Evolutionary conservation across 1,140 invertebrate genomes (phyloP), one percentile per base, ranked within the genome.

Genomic region (Trichonephila inaurata): DNA sequence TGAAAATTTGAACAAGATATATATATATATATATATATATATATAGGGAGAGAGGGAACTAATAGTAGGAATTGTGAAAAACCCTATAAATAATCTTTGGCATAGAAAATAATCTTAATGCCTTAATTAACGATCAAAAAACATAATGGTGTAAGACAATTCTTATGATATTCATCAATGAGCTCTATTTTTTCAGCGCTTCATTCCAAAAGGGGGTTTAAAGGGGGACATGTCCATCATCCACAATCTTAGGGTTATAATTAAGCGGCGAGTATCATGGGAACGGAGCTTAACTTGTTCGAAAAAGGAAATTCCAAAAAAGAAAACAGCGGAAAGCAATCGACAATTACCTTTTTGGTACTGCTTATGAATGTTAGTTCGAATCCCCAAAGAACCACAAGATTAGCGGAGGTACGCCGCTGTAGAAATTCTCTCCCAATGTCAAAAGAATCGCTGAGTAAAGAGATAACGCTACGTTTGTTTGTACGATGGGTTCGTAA

Each of bases 311-410:
- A 69, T 62, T 51, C n/a, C 66, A 19, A 90, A 90, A 77, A 77
- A 24, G n/a, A 66, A 44, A 16, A 12, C 28, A 40, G 82, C 51
- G 58, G 51, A 83, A 83, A 83, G 51, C 44, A 51, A 60, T 60
- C 82, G 82, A 83, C 82, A 83, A 83, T 83, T 83, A 60, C 82
- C 44, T 83, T 83, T 77, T 77, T 77, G 72, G 72, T 28, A 51
- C 24, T 44, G 61, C 77, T 61, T 83, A 91, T 83, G 77, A 91
- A 64, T 51, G 24, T 91, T 91, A 83, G 44, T 28, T 83, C 60
- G 60, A 64, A 62, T 92, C 91, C 91, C 91, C 28, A 61, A 87
- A 92, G 91, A 87, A 92, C 91, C 83, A 58, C 83, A 92, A 92
- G 91, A 92, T 92, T 92, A 92, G 83, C 24, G 58, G 82, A 87